Conservation (phyloP, 2,113 vertebrate genomes). For the Mystacornis crossleyi region DNA sequence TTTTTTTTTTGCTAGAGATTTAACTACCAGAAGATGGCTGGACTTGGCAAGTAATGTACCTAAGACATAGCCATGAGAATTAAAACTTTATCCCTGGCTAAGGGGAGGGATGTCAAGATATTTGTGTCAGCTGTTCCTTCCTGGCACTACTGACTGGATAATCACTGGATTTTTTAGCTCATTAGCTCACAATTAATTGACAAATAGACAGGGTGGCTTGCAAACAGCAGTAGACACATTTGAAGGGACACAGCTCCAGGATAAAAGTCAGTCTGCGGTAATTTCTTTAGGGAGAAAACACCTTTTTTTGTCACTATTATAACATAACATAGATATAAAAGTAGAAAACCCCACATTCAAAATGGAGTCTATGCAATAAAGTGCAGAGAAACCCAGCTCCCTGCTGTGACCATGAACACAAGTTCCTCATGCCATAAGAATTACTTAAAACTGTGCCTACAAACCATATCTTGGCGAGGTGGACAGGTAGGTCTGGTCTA, state of each 20-base stretch:
- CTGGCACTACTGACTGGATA: not conserved
- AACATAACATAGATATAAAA: not conserved
- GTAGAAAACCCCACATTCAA: not conserved
- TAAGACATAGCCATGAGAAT: not conserved
- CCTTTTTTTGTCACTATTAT: not conserved
- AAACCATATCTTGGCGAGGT: not conserved
- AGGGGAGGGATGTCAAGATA: not conserved
- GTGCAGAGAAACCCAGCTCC: not conserved
- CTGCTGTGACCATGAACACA: not conserved
- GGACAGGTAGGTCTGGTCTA: not conserved
- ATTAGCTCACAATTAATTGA: not conserved
- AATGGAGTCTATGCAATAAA: not conserved
- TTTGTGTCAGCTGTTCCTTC: not conserved
- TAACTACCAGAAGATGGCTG: not conserved
- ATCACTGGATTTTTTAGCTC: not conserved
- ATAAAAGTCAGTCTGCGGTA: not conserved
- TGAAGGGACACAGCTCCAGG: not conserved
- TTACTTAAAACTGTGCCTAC: not conserved
- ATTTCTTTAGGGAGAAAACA: not conserved
- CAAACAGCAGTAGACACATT: not conserved
- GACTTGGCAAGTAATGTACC: not conserved
- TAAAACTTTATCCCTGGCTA: not conserved
- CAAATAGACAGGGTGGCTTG: not conserved
- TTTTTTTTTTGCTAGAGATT: not conserved
- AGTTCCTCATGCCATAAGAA: not conserved